These are phyloP conservation scores for Creontiades dilutus DNA, from an alignment of 2,888 invertebrate species.

Conservation along the genomic window DNA sequence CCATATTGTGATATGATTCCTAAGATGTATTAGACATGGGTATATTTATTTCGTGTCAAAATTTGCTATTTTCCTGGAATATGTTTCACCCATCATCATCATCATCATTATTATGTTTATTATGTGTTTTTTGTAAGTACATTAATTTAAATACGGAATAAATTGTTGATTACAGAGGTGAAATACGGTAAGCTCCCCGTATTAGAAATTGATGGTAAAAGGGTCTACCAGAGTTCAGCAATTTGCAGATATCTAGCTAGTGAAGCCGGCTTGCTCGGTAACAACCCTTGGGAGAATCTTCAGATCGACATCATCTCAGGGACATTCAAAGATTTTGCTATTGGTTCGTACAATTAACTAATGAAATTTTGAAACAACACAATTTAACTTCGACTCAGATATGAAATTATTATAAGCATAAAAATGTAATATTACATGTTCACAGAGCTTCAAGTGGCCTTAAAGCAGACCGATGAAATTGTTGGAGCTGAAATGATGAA, in stretches of 20 bases:
- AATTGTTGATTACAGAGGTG: constrained; percentile 79
- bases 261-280: constrained; percentile 82
- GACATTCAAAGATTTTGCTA: constrained; percentile 82
- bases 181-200: constrained; percentile 84
- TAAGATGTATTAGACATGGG: no score
- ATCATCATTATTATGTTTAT: no score
- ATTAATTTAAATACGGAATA: not conserved
- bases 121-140: no score
- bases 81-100: no score
- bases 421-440: no score
- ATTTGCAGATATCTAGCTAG: constrained; percentile 83
- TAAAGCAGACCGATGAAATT: not conserved
- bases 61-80: no score
- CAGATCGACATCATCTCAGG: constrained; percentile 83
- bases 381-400: no score
- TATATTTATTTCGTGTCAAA: no score
- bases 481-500: not conserved
- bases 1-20: no score
- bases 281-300: constrained; percentile 81
- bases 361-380: no score
- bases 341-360: constrained; percentile 78
- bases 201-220: constrained; percentile 83
- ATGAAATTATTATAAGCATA: no score
- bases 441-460: no score
- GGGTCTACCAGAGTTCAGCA: constrained; percentile 82